Percentiles rank a stretch among this genome's conserved stretches.
These are phyloP conservation scores for Gari tellinella DNA, from an alignment of 2,888 invertebrate genomes.

Conservation along the genomic window DNA sequence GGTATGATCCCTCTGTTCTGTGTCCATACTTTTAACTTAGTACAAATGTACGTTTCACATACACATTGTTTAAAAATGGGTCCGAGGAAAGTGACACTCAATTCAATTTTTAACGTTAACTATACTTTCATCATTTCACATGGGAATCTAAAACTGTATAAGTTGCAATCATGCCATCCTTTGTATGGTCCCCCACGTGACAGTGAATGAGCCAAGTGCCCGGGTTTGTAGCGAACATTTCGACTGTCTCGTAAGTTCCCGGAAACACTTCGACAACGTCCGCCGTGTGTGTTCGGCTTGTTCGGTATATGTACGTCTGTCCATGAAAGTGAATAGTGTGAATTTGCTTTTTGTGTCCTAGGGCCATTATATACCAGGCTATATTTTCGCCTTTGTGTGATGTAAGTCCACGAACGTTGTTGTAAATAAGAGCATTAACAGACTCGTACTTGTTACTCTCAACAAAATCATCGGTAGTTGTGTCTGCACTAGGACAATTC, in stretches of 20 bases:
- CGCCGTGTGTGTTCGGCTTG: constrained; percentile 36
- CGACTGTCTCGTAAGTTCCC: constrained; percentile 59
- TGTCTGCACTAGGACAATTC: constrained; percentile 52
- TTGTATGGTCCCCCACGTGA: constrained; percentile 63
- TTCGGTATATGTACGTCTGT: constrained; percentile 58
- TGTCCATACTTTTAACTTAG: too few relatives aligned
- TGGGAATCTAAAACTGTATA: constrained; percentile 30
- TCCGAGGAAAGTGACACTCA: too few relatives aligned
- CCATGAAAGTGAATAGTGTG: constrained; percentile 70
- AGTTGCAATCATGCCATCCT: constrained; percentile 64
- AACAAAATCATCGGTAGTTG: constrained; percentile 47
- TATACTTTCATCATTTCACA: background rate
- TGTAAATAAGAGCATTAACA: constrained; percentile 68
- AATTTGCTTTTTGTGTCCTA: constrained; percentile 64
- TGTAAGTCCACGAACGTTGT: constrained; percentile 61
- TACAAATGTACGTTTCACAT: too few relatives aligned
- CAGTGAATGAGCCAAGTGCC: constrained; percentile 69
- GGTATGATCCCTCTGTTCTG: too few relatives aligned
- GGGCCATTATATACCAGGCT: constrained; percentile 70
- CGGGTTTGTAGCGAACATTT: constrained; percentile 66
- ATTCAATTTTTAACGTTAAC: too few relatives aligned
- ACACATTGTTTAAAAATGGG: too few relatives aligned
- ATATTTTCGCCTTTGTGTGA: constrained; percentile 59
- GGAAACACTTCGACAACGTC: constrained; percentile 70
- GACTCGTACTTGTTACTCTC: constrained; percentile 67